Evolutionary conservation across 2,888 invertebrate genomes (phyloP).

Genomic region (Cephus pygmeus): DNA sequence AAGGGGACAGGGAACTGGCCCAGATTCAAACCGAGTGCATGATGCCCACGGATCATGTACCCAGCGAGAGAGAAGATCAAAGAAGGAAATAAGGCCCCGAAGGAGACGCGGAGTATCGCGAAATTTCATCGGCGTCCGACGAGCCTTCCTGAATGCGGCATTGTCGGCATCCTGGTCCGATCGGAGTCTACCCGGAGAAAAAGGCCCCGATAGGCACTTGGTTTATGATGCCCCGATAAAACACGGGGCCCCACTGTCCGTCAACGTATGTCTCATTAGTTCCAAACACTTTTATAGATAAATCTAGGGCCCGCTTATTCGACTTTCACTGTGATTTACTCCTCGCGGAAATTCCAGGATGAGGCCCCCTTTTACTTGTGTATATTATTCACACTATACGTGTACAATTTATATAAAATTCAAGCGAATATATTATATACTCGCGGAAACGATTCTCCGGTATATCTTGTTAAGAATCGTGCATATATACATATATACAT

Average conservation of each 20-base stretch:
- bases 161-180: constrained; percentile 26
- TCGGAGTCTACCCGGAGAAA: neutral
- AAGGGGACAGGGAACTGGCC: constrained; percentile 38
- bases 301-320: no score
- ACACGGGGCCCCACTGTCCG: constrained; percentile 29
- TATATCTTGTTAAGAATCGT: no score
- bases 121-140: constrained; percentile 44
- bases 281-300: constrained; percentile 24
- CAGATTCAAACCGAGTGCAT: constrained; percentile 33
- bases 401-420: no score
- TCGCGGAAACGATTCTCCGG: no score
- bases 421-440: no score
- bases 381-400: no score
- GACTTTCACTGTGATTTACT: no score
- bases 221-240: constrained; percentile 8
- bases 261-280: constrained; percentile 53
- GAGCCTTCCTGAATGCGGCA: constrained; percentile 23
- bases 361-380: no score
- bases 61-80: constrained; percentile 17
- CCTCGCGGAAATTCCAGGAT: no score
- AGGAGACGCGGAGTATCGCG: constrained; percentile 36
- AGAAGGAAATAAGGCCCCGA: neutral
- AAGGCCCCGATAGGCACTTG: neutral
- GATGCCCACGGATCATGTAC: neutral
- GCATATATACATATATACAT: no score